Evolutionary conservation across 2,113 vertebrate species (phyloP), one percentile per base, ranked within the genome.

Genomic region (Alectura lathami): DNA sequence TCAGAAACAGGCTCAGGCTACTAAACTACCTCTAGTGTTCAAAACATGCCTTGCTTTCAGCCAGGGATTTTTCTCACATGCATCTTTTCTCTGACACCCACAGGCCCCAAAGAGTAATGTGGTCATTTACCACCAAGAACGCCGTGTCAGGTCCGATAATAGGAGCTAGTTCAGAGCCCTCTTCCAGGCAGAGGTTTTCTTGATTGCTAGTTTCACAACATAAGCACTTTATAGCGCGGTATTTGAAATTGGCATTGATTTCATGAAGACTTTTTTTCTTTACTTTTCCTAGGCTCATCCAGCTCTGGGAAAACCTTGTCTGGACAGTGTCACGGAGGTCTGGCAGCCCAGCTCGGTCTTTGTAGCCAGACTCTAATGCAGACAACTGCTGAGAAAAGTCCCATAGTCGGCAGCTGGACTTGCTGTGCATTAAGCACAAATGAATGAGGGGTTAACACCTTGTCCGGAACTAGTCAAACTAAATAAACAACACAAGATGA

Each of bases 1-100:
- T 96, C 53, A 86, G 90, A 97, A 97, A 95, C 97, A 97, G 95
- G 78, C 95, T 67, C 67, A 48, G 81, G 67, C 96, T 96, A 86
- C 96, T 87, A 94, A 93, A 89, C 76, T 95, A 96, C 96, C 87
- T 93, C 91, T 81, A 51, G 69, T 53, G 92, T 93, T 96, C 93
- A 83, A 87, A 94, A 95, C 26, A 87, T 53, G 34, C 45, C 62
- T 70, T 43, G 56, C 63, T 70, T 48, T 95, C 79, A 73, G 68
- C 27, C 54, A 14, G 63, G 60, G 83, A 78, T 48, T 93, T 87
- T 80, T 87, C 64, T 83, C 83, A 94, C 73, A 91, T 81, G 81
- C 74, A 91, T 94, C 81, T 96, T 93, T 95, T 73, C 79, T 88
- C 67, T 81, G 88, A 95, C 86, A 95, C 77, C 83, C 79, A 93